Conservation (phyloP, 2,797 vertebrate genomes). For the Gephyroberyx darwinii region DNA sequence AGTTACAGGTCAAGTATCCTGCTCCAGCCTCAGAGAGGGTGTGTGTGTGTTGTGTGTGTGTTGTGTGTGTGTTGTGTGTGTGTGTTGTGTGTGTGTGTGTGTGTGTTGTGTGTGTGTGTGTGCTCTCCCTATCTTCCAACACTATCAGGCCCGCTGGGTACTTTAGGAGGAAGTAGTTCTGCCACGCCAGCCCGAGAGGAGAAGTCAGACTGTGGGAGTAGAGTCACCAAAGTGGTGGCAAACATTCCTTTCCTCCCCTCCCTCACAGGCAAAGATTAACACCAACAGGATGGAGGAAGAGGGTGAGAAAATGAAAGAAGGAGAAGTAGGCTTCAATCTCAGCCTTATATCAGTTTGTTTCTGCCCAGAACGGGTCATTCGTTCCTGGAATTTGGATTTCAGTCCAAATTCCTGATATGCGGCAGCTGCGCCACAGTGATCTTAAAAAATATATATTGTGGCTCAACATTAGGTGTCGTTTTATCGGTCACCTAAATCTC, state of each 20-base stretch:
- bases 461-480: conserved; percentile 10
- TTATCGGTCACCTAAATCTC: conserved; percentile 36
- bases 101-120: conserved; percentile 14
- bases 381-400: conserved; percentile 27
- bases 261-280: conserved; percentile 69
- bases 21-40: conserved; percentile 27
- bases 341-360: conserved; percentile 32
- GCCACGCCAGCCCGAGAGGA: conserved; percentile 27
- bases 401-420: conserved; percentile 17
- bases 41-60: neutral
- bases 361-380: conserved; percentile 36
- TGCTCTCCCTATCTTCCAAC: conserved; percentile 19
- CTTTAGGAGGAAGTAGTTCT: conserved; percentile 40
- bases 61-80: conserved; percentile 6
- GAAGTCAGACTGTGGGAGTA: conserved; percentile 31
- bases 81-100: neutral
- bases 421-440: conserved; percentile 5
- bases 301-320: conserved; percentile 56
- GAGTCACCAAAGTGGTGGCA: conserved; percentile 23
- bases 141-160: conserved; percentile 28
- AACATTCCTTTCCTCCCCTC: conserved; percentile 1
- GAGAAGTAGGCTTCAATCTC: conserved; percentile 21
- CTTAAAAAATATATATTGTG: neutral
- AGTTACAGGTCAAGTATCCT: conserved; percentile 31
- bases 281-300: conserved; percentile 57